Conservation (phyloP, 2,888 invertebrate species). For the Latrodectus elegans region DNA sequence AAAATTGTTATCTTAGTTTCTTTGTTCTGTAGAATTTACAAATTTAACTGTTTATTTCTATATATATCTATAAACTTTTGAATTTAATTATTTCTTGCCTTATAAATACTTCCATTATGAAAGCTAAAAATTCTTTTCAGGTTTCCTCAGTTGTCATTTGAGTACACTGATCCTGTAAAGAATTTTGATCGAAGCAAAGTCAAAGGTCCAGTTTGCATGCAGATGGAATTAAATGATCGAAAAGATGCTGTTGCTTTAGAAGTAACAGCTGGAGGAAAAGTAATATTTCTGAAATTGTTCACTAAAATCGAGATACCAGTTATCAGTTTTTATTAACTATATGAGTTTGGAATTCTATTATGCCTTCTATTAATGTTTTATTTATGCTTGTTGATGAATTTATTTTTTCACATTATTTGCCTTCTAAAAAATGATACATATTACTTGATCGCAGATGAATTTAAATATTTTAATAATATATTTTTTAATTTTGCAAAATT, state of each 20-base stretch:
- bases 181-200: constrained; percentile 83
- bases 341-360: background rate
- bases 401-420: background rate
- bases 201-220: constrained; percentile 85
- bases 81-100: no score
- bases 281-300: background rate
- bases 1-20: no score
- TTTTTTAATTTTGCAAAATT: no score
- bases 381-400: background rate
- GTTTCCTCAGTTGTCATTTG: constrained; percentile 77
- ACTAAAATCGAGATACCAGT: no score
- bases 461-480: no score
- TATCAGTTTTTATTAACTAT: background rate
- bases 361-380: background rate
- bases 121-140: constrained; percentile 16
- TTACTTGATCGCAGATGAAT: no score
- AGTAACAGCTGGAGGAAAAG: constrained; percentile 82
- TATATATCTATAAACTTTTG: no score
- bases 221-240: constrained; percentile 84
- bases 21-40: no score
- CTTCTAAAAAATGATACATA: background rate
- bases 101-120: no score
- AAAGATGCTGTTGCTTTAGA: constrained; percentile 86
- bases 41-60: no score
- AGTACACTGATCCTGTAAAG: constrained; percentile 85